Percentiles rank a stretch among this genome's conserved stretches.
These are phyloP conservation scores for Diachrysia chrysitis DNA, from an alignment of 2,888 invertebrate species.

Conservation along the genomic window DNA sequence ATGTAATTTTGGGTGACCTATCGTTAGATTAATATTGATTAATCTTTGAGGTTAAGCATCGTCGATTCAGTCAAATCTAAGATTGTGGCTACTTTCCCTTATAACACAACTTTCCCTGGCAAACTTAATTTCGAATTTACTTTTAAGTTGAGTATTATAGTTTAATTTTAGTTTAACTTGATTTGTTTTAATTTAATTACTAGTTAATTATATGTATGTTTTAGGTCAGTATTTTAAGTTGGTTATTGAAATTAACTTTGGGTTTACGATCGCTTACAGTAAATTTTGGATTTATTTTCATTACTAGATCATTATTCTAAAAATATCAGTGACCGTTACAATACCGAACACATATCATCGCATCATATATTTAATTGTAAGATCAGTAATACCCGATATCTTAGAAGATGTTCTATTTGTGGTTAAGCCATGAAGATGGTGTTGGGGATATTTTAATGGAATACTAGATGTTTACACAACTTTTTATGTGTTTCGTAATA, in stretches of 20 bases:
- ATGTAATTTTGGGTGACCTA: not conserved
- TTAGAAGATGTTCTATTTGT: conserved; percentile 52
- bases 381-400: conserved; percentile 26
- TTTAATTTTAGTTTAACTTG: not conserved
- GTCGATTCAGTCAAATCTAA: not conserved
- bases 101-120: conserved; percentile 6
- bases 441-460: not conserved
- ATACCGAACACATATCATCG: not conserved
- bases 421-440: conserved; percentile 39
- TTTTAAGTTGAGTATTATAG: not conserved
- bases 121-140: conserved; percentile 5
- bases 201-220: not conserved
- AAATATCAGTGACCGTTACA: not conserved
- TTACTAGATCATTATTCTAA: not conserved
- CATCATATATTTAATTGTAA: not conserved
- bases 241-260: too few species aligned
- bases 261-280: too few species aligned
- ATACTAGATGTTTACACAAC: not conserved
- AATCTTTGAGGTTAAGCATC: not conserved
- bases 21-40: not conserved
- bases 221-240: too few species aligned
- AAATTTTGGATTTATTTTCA: too few species aligned
- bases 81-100: conserved; percentile 4
- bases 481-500: not conserved
- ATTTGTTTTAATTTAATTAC: not conserved